These are phyloP conservation scores for Erpobdella octoculata DNA, from an alignment of 2,888 invertebrate genomes.

Conservation along the genomic window DNA sequence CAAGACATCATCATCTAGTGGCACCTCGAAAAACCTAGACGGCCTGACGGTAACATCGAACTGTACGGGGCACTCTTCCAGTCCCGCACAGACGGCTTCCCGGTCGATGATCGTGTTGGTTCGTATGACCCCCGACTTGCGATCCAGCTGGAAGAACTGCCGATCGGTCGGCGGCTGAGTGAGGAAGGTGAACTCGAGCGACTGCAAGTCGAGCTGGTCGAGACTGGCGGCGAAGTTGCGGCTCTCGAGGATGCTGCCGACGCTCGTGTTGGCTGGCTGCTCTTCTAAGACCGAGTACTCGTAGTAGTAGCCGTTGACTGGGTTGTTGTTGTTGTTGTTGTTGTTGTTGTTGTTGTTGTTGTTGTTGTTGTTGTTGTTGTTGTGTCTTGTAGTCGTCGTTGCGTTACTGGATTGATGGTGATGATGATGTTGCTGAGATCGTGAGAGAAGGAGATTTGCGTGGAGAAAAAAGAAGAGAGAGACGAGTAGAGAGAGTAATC, in stretches of 20 bases:
- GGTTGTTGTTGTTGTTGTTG: background rate
- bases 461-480: too few relatives aligned
- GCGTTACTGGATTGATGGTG: background rate
- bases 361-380: background rate
- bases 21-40: conserved; percentile 34
- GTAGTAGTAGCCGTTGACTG: conserved; percentile 15
- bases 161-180: conserved; percentile 31
- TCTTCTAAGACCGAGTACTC: conserved; percentile 42
- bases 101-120: conserved; percentile 36
- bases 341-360: background rate
- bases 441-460: too few relatives aligned
- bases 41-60: conserved; percentile 36
- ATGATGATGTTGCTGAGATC: too few relatives aligned
- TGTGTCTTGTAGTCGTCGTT: background rate
- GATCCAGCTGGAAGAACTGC: conserved; percentile 34
- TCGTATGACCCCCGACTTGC: conserved; percentile 33
- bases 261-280: conserved; percentile 39
- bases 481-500: too few relatives aligned
- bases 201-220: conserved; percentile 16
- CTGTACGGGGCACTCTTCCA: conserved; percentile 31
- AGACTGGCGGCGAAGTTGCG: conserved; percentile 28
- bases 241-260: conserved; percentile 51
- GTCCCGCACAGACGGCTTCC: conserved; percentile 34
- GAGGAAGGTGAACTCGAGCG: conserved; percentile 36
- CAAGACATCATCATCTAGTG: conserved; percentile 15